phyloP scores from a whole-genome alignment of 2,797 vertebrate species.

The Eupleurogrammus muticus region DNA sequence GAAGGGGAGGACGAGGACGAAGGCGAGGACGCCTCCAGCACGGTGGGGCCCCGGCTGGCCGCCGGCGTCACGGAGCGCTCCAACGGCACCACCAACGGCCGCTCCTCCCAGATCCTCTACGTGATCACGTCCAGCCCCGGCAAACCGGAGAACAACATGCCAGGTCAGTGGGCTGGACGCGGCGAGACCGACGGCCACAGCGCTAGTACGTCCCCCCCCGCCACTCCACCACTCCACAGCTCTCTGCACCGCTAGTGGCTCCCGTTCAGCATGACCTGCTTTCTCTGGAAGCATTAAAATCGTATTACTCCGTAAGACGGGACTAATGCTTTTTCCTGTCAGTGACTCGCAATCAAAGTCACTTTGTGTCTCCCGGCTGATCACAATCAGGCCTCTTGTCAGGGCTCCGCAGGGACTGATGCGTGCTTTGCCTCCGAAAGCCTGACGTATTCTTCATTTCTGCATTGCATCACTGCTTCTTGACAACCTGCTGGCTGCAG shows the following conservation, averaged over 20 bases:
- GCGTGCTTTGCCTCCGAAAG: constrained; percentile 32
- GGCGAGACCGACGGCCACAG: constrained; percentile 76
- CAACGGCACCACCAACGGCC: constrained; percentile 87
- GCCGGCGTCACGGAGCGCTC: constrained; percentile 86
- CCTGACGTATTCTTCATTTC: constrained; percentile 60
- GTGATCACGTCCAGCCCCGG: constrained; percentile 96
- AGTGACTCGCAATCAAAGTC: constrained; percentile 41
- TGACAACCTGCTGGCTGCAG: constrained; percentile 55
- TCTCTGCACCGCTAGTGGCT: constrained; percentile 4
- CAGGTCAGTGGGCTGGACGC: constrained; percentile 91
- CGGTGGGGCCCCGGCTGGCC: constrained; percentile 71
- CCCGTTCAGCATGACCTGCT: constrained; percentile 47
- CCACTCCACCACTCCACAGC: constrained; percentile 30
- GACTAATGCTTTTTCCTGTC: constrained; percentile 37
- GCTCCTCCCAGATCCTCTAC: constrained; percentile 93
- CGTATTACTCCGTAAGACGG: constrained; percentile 20
- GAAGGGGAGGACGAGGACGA: constrained; percentile 71
- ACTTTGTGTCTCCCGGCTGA: constrained; percentile 48
- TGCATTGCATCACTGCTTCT: constrained; percentile 44
- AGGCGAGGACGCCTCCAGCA: constrained; percentile 80
- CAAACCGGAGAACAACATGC: constrained; percentile 89
- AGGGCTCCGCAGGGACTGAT: constrained; percentile 28
- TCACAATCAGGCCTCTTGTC: constrained; percentile 48
- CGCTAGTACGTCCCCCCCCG: constrained; percentile 79
- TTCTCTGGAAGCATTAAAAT: constrained; percentile 36